Base-by-base conservation (phyloP, 2,888 invertebrate species). In the Tachina lurida region DNA sequence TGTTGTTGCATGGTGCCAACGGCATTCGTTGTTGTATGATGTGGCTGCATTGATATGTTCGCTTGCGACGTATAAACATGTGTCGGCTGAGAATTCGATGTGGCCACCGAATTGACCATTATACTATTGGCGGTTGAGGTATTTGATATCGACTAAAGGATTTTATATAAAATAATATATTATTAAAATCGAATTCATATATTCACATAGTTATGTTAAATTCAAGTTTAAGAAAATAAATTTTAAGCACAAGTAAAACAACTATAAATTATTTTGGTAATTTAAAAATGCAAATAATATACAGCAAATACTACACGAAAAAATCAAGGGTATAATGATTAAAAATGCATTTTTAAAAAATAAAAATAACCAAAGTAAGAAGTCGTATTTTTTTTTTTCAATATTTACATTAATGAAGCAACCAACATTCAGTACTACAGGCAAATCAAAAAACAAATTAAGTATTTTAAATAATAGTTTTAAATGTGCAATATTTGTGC, bases 101-200 rank as follows among this genome's bases (percentile, higher is more conserved):
- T 90, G 68, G 92, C 91, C 84, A 93, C 92, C 80, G 93, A 93
- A 89, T 93, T 93, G 47, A 93, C 93, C 87, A 93, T 91, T 85
- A 93, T 92, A 89, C 90, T 93, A 88, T 91, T 92, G 62, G 83
- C 83, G 43, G 79, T 86, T 83, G 86, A 86, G 86, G 86, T 86
- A 86, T 86, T 86, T 83, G 86, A 86, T 80, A 86, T 86, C 45
- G 86, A 86, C 86, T 86, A 73, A 31, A 41, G 47, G 22, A 56
- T 82, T 68, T 77, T 47, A 39, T 41, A 68, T 54, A 62, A 52
- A 76, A 9, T 8, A 65, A 76, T 58, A 62, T 31, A 74, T 75
- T 77, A 67, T 70, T 70, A 54, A 60, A 58, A 43, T 3, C 43
- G 76, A 54, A 22, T 45, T 19, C 39, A n/a, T 13, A 49, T 13